phyloP scores from a whole-genome alignment of 2,113 vertebrate genomes.

The Gallinago jamesoni region DNA sequence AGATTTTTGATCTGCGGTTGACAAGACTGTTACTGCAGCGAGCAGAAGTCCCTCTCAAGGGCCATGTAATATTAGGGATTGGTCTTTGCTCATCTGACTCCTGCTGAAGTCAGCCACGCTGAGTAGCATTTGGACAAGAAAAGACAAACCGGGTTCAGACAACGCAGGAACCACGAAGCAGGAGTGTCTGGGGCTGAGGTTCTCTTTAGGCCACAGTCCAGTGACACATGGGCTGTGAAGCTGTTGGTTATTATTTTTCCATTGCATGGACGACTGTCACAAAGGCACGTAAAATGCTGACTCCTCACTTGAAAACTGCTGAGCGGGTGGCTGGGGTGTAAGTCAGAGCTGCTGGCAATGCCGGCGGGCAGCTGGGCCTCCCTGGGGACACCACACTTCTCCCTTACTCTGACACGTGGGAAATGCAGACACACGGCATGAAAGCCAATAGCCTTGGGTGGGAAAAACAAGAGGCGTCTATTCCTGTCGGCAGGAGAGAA shows the following conservation, averaged over 20 bases:
- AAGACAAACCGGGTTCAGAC: rapidly evolving
- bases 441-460: neutral
- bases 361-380: neutral
- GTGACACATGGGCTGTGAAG: neutral
- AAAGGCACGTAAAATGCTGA: neutral
- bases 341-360: neutral
- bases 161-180: neutral
- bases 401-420: neutral
- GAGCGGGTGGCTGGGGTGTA: neutral
- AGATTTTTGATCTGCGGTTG: neutral
- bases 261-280: neutral
- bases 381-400: neutral
- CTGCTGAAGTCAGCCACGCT: neutral
- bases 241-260: neutral
- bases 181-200: neutral
- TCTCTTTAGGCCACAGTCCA: neutral
- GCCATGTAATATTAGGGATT: neutral
- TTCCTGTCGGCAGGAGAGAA: neutral
- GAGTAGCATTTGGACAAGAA: rapidly evolving
- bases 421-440: rapidly evolving
- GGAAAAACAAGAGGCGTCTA: neutral
- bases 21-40: neutral
- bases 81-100: neutral
- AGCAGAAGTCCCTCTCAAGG: neutral
- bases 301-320: neutral